A percentile compares a stretch with the other conserved stretches of the same genome.
phyloP scores from a whole-genome alignment of 1,140 invertebrate species.

The Cyclina sinensis region DNA sequence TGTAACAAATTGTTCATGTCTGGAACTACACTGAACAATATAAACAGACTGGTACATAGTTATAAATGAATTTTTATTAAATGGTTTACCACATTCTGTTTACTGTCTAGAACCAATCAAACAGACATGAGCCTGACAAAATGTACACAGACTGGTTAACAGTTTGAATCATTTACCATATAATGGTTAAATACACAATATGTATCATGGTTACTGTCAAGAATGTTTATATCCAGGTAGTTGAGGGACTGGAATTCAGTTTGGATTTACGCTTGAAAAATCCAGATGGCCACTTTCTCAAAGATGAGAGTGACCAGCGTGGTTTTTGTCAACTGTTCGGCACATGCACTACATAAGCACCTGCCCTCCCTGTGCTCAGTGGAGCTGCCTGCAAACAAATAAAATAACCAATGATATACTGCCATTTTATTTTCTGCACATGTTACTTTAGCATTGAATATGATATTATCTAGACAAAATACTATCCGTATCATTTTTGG shows the following conservation, averaged over 20 bases:
- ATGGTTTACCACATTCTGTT: not conserved
- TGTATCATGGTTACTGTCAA: not conserved
- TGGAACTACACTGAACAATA: not conserved
- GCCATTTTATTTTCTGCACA: too few species aligned
- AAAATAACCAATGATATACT: not conserved
- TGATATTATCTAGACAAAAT: too few species aligned
- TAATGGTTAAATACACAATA: not conserved
- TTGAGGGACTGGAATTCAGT: constrained; percentile 55
- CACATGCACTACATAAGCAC: constrained; percentile 93
- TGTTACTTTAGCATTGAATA: too few species aligned
- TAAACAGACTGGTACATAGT: not conserved
- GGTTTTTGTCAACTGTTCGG: constrained; percentile 83
- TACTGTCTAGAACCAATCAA: too few species aligned
- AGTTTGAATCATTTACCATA: not conserved
- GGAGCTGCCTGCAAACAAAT: constrained; percentile 89
- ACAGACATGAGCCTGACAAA: too few species aligned
- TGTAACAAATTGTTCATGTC: too few species aligned
- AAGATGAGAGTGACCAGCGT: constrained; percentile 79
- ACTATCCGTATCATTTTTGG: too few species aligned
- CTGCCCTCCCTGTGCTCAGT: constrained; percentile 93
- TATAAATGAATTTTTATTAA: not conserved
- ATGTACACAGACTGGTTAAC: too few species aligned
- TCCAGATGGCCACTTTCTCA: constrained; percentile 84
- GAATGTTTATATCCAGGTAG: constrained; percentile 48
- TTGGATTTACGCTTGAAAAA: constrained; percentile 75